These are phyloP conservation scores for Pyrgus malvae DNA, from an alignment of 2,888 invertebrate genomes.

Conservation along the genomic window DNA sequence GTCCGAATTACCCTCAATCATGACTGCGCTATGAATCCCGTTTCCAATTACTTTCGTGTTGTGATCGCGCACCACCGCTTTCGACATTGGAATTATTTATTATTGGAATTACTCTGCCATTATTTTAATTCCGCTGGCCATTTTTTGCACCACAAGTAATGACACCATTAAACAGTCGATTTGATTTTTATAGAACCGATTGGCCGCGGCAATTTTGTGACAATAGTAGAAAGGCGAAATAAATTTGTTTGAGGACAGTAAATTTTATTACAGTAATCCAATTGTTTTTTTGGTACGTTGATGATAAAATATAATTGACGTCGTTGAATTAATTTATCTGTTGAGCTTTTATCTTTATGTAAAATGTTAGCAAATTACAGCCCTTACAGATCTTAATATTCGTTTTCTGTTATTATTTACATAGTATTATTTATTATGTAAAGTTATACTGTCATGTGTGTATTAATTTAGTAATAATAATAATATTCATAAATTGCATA, in stretches of 20 bases:
- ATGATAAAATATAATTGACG: no score
- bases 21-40: slow-evolving; percentile 1
- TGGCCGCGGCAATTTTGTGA: not conserved
- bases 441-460: no score
- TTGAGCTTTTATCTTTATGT: no score
- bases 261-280: not conserved
- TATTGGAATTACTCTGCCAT: slow-evolving; percentile 13
- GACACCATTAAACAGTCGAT: not conserved
- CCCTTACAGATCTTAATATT: no score
- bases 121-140: slow-evolving; percentile 3
- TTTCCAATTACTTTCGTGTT: slow-evolving; percentile 13
- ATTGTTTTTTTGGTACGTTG: no score
- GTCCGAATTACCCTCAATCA: slow-evolving; percentile 9
- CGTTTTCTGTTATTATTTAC: no score
- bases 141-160: slow-evolving; percentile 10
- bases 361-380: no score
- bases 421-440: no score
- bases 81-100: slow-evolving; percentile 19
- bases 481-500: no score
- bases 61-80: slow-evolving; percentile 13
- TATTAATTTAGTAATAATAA: no score
- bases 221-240: not conserved
- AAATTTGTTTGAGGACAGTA: not conserved
- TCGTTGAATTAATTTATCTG: no score
- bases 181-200: slow-evolving; percentile 1